Conservation (phyloP, 2,113 vertebrate species). For the Meriones unguiculatus region DNA sequence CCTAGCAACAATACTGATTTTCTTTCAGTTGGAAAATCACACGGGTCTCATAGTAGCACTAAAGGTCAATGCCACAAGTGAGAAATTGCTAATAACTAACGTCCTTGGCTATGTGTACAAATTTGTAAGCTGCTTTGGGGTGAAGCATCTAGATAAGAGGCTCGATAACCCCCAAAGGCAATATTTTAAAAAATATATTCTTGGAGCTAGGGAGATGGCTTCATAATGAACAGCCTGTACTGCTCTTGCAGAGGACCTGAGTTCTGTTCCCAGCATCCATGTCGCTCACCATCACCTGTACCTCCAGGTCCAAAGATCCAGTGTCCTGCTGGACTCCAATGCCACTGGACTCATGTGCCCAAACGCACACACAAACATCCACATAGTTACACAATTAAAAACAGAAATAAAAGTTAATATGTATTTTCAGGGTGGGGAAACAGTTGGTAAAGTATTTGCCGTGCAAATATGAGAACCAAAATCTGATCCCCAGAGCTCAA, state of each 20-base stretch:
- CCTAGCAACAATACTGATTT: conserved; percentile 71
- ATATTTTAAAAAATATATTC: conserved; percentile 23
- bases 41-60: neutral
- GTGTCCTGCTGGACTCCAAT: neutral
- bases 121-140: conserved; percentile 28
- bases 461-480: neutral
- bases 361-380: neutral
- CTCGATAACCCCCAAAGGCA: conserved; percentile 13
- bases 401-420: neutral
- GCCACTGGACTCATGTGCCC: no score
- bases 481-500: neutral
- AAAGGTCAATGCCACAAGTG: conserved; percentile 55
- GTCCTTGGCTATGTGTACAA: conserved; percentile 7
- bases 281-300: neutral
- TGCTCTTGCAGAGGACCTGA: neutral
- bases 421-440: neutral
- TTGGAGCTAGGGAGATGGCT: neutral
- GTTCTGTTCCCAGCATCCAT: neutral
- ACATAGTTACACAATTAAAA: neutral
- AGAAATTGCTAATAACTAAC: conserved; percentile 30
- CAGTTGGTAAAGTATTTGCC: neutral
- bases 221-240: neutral
- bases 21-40: conserved; percentile 56
- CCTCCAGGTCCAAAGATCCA: neutral
- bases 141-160: conserved; percentile 6